Evolutionary conservation across 2,888 invertebrate genomes (phyloP).

Genomic region (Xestia xanthographa): DNA sequence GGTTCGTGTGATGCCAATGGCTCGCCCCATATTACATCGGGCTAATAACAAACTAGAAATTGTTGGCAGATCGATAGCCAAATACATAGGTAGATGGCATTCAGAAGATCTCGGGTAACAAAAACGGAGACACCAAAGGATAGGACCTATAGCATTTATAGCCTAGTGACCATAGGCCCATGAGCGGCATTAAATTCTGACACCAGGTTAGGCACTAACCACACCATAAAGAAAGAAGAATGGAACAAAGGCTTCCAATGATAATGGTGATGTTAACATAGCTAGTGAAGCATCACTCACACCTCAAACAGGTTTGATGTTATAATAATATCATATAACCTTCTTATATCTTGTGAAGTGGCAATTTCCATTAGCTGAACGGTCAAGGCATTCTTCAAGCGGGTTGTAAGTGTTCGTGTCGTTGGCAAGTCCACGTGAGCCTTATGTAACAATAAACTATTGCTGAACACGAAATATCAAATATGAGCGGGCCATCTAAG

Average conservation of each 20-base stretch:
- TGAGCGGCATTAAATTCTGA: too few relatives aligned
- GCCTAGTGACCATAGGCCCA: too few relatives aligned
- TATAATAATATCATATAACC: background rate
- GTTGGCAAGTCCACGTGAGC: conserved; percentile 4
- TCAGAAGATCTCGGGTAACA: background rate
- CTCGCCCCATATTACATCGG: background rate
- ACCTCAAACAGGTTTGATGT: background rate
- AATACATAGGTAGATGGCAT: background rate
- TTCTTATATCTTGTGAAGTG: conserved; percentile 20
- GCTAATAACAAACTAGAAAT: background rate
- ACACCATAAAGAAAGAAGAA: too few relatives aligned
- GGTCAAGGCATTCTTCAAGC: conserved; percentile 6
- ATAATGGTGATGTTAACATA: background rate
- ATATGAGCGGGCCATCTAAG: background rate
- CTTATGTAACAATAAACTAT: conserved; percentile 18
- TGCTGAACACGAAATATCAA: conserved; percentile 14
- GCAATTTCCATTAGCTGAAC: conserved; percentile 11
- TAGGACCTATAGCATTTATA: too few relatives aligned
- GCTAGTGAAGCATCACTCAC: background rate
- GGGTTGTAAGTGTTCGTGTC: conserved; percentile 18
- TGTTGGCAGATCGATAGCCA: background rate
- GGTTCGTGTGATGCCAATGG: background rate
- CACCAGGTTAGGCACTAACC: too few relatives aligned
- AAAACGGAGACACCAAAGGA: too few relatives aligned
- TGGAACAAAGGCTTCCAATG: too few relatives aligned